Evolutionary conservation across 2,797 vertebrate genomes (phyloP).

Genomic region (Hoplostethus atlanticus): DNA sequence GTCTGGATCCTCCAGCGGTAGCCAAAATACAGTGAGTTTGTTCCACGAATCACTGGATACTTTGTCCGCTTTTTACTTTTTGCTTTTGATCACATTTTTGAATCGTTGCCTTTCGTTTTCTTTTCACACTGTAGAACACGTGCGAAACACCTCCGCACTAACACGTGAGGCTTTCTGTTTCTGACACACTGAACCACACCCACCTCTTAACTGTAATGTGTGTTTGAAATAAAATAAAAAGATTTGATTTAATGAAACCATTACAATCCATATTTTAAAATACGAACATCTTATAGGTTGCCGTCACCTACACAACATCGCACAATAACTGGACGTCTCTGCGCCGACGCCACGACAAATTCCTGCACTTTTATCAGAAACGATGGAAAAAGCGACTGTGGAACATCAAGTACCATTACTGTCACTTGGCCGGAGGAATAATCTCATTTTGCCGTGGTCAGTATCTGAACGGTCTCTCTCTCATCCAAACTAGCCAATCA

Average conservation of each 20-base stretch:
- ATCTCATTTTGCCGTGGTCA: slow-evolving; percentile 36
- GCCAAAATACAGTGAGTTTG: slow-evolving; percentile 48
- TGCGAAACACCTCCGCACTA: not conserved
- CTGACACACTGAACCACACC: too few relatives aligned
- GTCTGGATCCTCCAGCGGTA: slow-evolving; percentile 44
- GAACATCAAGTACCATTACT: slow-evolving; percentile 18
- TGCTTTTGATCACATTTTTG: slow-evolving; percentile 9
- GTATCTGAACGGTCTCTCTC: slow-evolving; percentile 35
- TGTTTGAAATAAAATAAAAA: too few relatives aligned
- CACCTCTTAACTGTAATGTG: too few relatives aligned
- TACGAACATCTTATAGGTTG: not conserved
- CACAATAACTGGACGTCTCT: not conserved
- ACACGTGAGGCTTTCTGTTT: too few relatives aligned
- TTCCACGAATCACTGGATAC: slow-evolving; percentile 49
- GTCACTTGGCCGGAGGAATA: slow-evolving; percentile 18
- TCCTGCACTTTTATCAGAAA: not conserved
- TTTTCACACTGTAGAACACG: slow-evolving; percentile 1
- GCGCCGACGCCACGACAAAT: not conserved
- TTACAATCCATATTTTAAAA: not conserved
- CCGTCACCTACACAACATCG: not conserved
- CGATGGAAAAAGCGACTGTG: not conserved
- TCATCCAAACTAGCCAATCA: slow-evolving; percentile 55
- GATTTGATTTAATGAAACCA: not conserved
- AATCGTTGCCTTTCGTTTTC: not conserved
- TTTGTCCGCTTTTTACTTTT: slow-evolving; percentile 1